phyloP scores from a whole-genome alignment of 1,140 invertebrate species.

The Drosophila guanche region DNA sequence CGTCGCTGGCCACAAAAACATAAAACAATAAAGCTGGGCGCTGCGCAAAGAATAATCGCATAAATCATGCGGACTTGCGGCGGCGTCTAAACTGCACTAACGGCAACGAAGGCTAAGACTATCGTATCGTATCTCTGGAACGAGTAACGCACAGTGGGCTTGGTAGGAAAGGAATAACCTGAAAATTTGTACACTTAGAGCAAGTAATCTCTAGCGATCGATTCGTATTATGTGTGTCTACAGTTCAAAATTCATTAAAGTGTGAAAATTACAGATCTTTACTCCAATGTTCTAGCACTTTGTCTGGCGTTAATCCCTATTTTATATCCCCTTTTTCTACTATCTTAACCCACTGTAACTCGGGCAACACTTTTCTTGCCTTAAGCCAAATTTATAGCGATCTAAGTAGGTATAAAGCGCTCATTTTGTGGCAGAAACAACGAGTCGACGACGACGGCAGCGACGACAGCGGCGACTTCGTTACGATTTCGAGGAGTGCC shows the following conservation, averaged over 20 bases:
- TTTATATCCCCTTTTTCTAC: no score
- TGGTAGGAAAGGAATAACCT: not conserved
- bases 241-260: no score
- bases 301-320: no score
- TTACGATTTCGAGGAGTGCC: slow-evolving; percentile 76
- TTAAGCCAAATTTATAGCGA: slow-evolving; percentile 82
- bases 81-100: slow-evolving; percentile 71
- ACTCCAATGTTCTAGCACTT: no score
- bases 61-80: slow-evolving; percentile 79
- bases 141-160: slow-evolving; percentile 31
- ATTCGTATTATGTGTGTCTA: no score
- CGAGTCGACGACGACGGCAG: slow-evolving; percentile 30
- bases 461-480: slow-evolving; percentile 52
- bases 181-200: slow-evolving; percentile 6
- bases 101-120: slow-evolving; percentile 33
- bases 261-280: no score
- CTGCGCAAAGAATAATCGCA: slow-evolving; percentile 75
- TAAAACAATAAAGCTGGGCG: slow-evolving; percentile 79
- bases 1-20: slow-evolving; percentile 68
- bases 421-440: slow-evolving; percentile 75
- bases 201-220: no score
- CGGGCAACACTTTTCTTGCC: slow-evolving; percentile 79
- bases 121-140: slow-evolving; percentile 5
- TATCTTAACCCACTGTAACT: slow-evolving; percentile 41
- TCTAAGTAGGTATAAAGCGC: slow-evolving; percentile 82